Evolutionary conservation across 2,888 invertebrate species (phyloP).

Genomic region (Myopa testacea): DNA sequence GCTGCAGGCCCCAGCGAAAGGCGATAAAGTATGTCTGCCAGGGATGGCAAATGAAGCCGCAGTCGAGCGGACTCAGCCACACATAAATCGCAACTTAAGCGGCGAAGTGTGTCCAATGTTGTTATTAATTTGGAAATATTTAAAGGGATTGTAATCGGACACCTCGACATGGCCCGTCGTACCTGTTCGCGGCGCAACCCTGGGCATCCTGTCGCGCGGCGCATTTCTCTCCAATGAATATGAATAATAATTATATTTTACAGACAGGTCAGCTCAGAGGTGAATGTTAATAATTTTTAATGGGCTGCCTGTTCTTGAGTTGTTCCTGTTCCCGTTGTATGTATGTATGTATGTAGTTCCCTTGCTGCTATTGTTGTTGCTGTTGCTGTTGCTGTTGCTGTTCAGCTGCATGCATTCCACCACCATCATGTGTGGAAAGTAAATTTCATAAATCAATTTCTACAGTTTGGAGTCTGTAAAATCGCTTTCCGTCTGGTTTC

Average conservation of each 20-base stretch:
- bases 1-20: not conserved
- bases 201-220: not conserved
- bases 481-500: not conserved
- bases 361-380: not conserved
- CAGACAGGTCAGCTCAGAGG: slow-evolving; percentile 27
- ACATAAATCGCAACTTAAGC: slow-evolving; percentile 30
- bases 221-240: slow-evolving; percentile 21
- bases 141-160: slow-evolving; percentile 34
- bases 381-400: not conserved
- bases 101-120: slow-evolving; percentile 18
- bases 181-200: slow-evolving; percentile 6
- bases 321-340: not conserved
- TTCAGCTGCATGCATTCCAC: not conserved
- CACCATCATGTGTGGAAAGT: slow-evolving; percentile 22
- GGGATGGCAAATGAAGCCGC: slow-evolving; percentile 21
- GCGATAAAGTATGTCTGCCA: slow-evolving; percentile 15
- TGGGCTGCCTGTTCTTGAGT: slow-evolving; percentile 7
- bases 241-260: slow-evolving; percentile 32
- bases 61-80: not conserved
- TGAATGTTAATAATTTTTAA: slow-evolving; percentile 36
- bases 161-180: slow-evolving; percentile 16
- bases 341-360: too few relatives aligned
- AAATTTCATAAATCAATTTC: slow-evolving; percentile 32
- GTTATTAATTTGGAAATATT: slow-evolving; percentile 37
- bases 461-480: slow-evolving; percentile 10